Evolutionary conservation across 2,888 invertebrate species (phyloP), one percentile per base, ranked within the genome.

Genomic region (Polydrusus cervinus): DNA sequence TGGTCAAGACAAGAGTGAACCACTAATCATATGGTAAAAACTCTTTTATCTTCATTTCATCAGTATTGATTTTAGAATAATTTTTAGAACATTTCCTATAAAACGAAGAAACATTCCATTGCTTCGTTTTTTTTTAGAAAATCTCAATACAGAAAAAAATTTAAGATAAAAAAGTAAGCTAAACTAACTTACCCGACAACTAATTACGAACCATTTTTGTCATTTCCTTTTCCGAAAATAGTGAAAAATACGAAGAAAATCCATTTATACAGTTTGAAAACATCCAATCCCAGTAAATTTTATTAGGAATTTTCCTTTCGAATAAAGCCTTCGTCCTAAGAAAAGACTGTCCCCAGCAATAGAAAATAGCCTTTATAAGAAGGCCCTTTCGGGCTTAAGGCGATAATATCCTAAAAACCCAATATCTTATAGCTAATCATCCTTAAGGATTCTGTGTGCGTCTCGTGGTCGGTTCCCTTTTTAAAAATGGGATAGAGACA

Each of bases 391-490:
- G 57, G 57, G 14, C 64, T 49, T 45, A 45, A 49, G 38, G 64
- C 64, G 64, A 47, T 64, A 64, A 64, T 64, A 49, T 49, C 64
- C 45, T 34, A 64, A 64, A 62, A 64, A 64, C 57, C 38, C 38
- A 18, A 60, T 60, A 60, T 64, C 64, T 64, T 20, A 30, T 9
- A 49, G 64, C 18, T 64, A 64, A 64, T 64, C 45, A 64, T 64
- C 45, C 49, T 64, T 64, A 49, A 45, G 64, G 64, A 64, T 64
- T 49, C 64, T 25, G 64, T 30, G 64, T 45, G 49, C 64, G 64
- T 64, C 40, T 64, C 16, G 16, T 64, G 10, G 16, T 9, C 43
- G 62, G 43, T 64, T 20, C 49, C 45, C 25, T 25, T 45, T 62
- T 64, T 16, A 20, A 40, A 64, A 34, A 3, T 16, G 64, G 47